Percentiles rank a stretch among this genome's conserved stretches.
Conservation (phyloP, 2,888 invertebrate genomes). For the Lithodes maja region DNA sequence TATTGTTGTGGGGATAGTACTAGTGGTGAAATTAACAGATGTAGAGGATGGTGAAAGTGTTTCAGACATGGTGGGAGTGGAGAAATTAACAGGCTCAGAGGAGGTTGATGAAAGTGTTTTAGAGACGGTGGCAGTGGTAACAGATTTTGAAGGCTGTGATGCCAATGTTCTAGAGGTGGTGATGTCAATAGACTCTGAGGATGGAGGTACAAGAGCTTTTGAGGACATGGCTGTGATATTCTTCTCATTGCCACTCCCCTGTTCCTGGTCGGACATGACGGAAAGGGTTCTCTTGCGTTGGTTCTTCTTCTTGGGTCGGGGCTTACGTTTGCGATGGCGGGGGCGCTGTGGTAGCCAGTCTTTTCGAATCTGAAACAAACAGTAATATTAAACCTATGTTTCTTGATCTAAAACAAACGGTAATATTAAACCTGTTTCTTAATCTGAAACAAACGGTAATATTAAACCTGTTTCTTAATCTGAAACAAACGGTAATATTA, state of each 20-base stretch:
- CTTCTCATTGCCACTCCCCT: neutral
- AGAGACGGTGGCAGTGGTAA: neutral
- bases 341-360: constrained; percentile 62
- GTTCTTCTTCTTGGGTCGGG: constrained; percentile 54
- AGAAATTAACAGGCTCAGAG: too few relatives aligned
- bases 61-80: too few relatives aligned
- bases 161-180: neutral
- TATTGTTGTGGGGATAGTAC: neutral
- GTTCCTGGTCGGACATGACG: constrained; percentile 18
- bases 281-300: constrained; percentile 11
- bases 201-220: neutral
- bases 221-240: neutral
- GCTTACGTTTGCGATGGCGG: constrained; percentile 55
- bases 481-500: too few relatives aligned
- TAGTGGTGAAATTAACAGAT: neutral
- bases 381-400: too few relatives aligned
- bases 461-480: too few relatives aligned
- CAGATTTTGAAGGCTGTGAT: neutral
- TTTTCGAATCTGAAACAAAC: constrained; percentile 52
- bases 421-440: too few relatives aligned
- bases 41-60: too few relatives aligned
- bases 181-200: too few relatives aligned
- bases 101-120: neutral
- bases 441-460: too few relatives aligned
- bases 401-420: too few relatives aligned